Evolutionary conservation across 2,888 invertebrate species (phyloP).

Genomic region (Ormia ochracea): DNA sequence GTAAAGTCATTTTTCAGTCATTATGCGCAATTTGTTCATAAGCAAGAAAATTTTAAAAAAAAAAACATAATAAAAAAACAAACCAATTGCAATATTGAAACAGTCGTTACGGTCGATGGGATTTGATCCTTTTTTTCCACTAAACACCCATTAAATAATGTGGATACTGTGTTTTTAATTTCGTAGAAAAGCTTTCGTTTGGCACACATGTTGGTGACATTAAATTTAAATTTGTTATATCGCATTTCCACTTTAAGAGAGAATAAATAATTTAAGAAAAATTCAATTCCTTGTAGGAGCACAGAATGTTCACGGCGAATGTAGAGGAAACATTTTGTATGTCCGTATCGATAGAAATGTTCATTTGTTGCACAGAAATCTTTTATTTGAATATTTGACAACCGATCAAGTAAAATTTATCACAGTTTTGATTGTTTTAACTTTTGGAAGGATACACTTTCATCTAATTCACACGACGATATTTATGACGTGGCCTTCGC

Average conservation of each 20-base stretch:
- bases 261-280: neutral
- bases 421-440: too few species aligned
- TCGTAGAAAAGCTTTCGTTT: neutral
- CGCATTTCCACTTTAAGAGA: neutral
- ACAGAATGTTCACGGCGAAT: too few species aligned
- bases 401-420: too few species aligned
- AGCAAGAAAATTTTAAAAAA: neutral
- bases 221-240: neutral
- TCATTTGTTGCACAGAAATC: too few species aligned
- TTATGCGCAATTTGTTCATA: neutral
- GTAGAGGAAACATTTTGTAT: too few species aligned
- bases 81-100: neutral
- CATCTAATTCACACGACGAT: too few species aligned
- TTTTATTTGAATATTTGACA: too few species aligned
- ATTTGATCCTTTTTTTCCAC: slow-evolving; percentile 21
- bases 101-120: neutral
- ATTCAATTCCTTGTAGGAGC: too few species aligned
- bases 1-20: slow-evolving; percentile 60
- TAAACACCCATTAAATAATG: slow-evolving; percentile 41
- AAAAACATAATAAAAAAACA: slow-evolving; percentile 17
- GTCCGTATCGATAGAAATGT: too few species aligned
- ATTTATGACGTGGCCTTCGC: too few species aligned
- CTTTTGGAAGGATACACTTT: too few species aligned
- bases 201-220: slow-evolving; percentile 37
- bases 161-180: neutral